Conservation (phyloP, 2,888 invertebrate species). For the Hololepta plana region DNA sequence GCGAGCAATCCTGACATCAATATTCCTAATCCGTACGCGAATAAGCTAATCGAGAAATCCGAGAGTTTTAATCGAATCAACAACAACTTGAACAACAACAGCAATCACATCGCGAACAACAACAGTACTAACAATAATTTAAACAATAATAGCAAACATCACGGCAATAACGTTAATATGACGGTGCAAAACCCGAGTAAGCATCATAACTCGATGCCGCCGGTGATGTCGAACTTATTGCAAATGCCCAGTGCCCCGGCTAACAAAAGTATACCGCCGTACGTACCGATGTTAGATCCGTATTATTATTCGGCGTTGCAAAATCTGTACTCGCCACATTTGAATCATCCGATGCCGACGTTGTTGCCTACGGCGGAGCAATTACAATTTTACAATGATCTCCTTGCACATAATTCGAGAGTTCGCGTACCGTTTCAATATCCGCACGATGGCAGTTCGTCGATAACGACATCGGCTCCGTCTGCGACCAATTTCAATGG, state of each 20-base stretch:
- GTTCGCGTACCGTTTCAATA: too few species aligned
- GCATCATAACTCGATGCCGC: too few species aligned
- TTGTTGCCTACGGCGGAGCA: not conserved
- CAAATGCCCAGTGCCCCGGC: slow-evolving; percentile 9
- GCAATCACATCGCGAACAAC: too few species aligned
- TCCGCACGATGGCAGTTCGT: too few species aligned
- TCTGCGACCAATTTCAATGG: too few species aligned
- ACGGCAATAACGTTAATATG: too few species aligned
- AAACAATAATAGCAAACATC: too few species aligned
- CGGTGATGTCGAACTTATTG: slow-evolving; percentile 8
- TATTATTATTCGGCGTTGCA: slow-evolving; percentile 30
- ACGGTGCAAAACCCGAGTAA: too few species aligned
- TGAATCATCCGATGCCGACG: slow-evolving; percentile 10
- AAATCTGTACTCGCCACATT: slow-evolving; percentile 25
- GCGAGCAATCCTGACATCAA: slow-evolving; percentile 6
- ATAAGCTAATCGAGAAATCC: slow-evolving; percentile 1
- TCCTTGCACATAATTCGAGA: too few species aligned
- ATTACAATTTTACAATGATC: too few species aligned
- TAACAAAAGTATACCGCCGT: slow-evolving; percentile 21
- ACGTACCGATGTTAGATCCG: slow-evolving; percentile 21
- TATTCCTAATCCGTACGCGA: slow-evolving; percentile 9
- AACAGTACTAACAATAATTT: too few species aligned
- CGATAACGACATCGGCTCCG: too few species aligned
- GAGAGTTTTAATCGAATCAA: slow-evolving; percentile 2
- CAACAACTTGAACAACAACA: slow-evolving; percentile 12